A percentile compares a stretch with the other conserved stretches of the same genome.
These are phyloP conservation scores for Apaloderma vittatum DNA, from an alignment of 2,113 vertebrate genomes.

Conservation along the genomic window DNA sequence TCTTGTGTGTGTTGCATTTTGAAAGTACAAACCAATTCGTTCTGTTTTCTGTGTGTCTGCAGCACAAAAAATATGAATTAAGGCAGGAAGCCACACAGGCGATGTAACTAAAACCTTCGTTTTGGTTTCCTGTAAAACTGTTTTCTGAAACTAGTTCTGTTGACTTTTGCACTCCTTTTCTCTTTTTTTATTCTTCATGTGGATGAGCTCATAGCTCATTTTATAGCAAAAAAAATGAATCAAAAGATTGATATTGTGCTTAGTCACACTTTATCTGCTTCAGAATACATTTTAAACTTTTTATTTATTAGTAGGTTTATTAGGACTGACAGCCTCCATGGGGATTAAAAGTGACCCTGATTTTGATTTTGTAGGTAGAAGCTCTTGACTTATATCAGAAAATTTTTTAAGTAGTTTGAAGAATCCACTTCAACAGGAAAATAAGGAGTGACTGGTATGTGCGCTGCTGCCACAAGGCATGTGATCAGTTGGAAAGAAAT, in stretches of 20 bases:
- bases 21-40: not conserved
- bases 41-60: not conserved
- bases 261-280: not conserved
- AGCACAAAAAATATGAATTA: not conserved
- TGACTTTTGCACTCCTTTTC: not conserved
- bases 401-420: not conserved
- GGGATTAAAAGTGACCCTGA: not conserved
- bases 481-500: constrained; percentile 50
- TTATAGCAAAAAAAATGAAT: not conserved
- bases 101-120: not conserved
- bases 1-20: not conserved
- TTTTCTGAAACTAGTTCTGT: constrained; percentile 29
- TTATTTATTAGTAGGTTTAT: not conserved
- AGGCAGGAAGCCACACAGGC: constrained; percentile 30
- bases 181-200: not conserved
- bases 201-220: not conserved
- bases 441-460: not conserved
- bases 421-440: constrained; percentile 2
- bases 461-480: constrained; percentile 18
- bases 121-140: constrained; percentile 52
- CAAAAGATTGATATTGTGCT: not conserved
- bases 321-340: not conserved
- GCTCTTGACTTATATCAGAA: not conserved
- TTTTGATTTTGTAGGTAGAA: not conserved
- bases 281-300: not conserved